Evolutionary conservation across 1,140 invertebrate species (phyloP).

Genomic region (Samia ricini): DNA sequence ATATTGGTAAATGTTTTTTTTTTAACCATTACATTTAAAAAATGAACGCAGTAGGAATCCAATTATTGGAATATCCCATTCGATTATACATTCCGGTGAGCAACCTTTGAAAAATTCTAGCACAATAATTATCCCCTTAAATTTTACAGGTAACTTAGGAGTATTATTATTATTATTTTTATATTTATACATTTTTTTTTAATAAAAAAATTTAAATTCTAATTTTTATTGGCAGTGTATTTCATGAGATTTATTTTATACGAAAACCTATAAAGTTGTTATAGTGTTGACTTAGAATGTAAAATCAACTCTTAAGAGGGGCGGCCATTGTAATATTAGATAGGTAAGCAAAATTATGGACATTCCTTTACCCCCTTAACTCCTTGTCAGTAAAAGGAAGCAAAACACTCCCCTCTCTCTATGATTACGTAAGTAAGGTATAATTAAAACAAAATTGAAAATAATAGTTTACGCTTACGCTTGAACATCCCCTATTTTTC

Average conservation of each 20-base stretch:
- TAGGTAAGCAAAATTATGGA: too few relatives aligned
- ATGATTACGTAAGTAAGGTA: too few relatives aligned
- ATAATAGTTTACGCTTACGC: too few relatives aligned
- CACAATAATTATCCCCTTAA: conserved; percentile 8
- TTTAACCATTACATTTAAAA: too few relatives aligned
- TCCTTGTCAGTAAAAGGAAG: too few relatives aligned
- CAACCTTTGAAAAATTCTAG: conserved; percentile 57
- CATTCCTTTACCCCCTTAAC: too few relatives aligned
- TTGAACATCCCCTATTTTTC: too few relatives aligned
- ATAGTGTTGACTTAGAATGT: neutral
- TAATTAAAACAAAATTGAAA: too few relatives aligned
- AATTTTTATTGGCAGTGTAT: conserved; percentile 13
- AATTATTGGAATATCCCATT: conserved; percentile 18
- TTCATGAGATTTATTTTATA: conserved; percentile 5
- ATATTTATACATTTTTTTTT: neutral
- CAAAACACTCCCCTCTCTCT: too few relatives aligned
- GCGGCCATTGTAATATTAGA: too few relatives aligned
- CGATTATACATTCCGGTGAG: conserved; percentile 25
- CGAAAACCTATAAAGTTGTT: conserved; percentile 2
- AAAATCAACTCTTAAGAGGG: neutral
- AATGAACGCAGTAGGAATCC: too few relatives aligned
- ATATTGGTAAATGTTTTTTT: too few relatives aligned
- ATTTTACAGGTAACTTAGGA: neutral
- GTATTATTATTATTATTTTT: neutral
- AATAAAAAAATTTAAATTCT: conserved; percentile 22